These are phyloP conservation scores for Pteropus alecto DNA, from an alignment of 2,113 vertebrate species.

Conservation along the genomic window DNA sequence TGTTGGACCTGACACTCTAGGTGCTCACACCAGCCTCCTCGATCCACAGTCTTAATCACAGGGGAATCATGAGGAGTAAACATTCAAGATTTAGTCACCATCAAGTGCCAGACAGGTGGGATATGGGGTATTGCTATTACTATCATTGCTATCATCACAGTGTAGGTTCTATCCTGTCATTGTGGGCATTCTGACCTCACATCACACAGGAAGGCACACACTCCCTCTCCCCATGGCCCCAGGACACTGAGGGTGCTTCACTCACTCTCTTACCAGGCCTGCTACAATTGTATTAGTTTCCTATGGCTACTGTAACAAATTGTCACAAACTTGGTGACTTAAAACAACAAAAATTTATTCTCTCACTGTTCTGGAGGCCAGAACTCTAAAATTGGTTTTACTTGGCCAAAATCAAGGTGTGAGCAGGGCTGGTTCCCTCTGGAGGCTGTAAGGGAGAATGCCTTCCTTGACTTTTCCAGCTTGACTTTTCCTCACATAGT, in stretches of 20 bases:
- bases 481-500: too few relatives aligned
- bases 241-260: not conserved
- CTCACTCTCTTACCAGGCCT: not conserved
- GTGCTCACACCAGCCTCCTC: not conserved
- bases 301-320: not conserved
- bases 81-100: not conserved
- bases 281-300: not conserved
- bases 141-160: rapidly evolving
- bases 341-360: not conserved
- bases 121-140: rapidly evolving
- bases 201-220: not conserved
- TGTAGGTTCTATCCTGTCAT: not conserved
- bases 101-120: rapidly evolving
- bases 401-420: not conserved
- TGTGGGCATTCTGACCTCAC: not conserved
- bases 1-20: rapidly evolving
- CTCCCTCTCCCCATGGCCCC: not conserved
- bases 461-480: not conserved
- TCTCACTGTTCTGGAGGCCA: not conserved
- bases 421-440: not conserved
- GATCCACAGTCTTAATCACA: not conserved
- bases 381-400: not conserved
- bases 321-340: not conserved
- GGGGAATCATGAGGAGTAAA: not conserved
- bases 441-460: too few relatives aligned